Percentiles rank a stretch among this genome's conserved stretches.
Evolutionary conservation across 2,888 invertebrate species (phyloP).

Genomic region (Leptinotarsa haldemani): DNA sequence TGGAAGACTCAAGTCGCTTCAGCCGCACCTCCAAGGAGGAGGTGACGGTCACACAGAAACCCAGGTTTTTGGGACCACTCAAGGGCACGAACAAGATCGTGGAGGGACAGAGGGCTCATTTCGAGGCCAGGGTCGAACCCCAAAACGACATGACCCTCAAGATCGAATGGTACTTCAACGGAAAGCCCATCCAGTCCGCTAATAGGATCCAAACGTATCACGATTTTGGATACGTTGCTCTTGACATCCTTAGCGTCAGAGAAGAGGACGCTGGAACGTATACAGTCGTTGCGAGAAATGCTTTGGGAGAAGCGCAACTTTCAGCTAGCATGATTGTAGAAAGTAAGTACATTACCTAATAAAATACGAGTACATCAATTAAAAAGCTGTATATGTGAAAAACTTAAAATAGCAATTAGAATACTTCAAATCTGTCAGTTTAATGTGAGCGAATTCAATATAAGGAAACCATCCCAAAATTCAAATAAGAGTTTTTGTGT

Average conservation of each 20-base stretch:
- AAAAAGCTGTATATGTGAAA: too few relatives aligned
- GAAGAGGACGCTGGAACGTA: constrained; percentile 94
- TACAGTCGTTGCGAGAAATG: constrained; percentile 92
- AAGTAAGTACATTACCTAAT: constrained; percentile 73
- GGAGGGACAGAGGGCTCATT: constrained; percentile 94
- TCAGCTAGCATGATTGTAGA: constrained; percentile 88
- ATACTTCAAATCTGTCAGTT: too few relatives aligned
- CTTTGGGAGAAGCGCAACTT: constrained; percentile 87
- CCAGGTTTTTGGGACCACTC: constrained; percentile 87
- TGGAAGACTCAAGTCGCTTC: constrained; percentile 86
- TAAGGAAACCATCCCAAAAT: too few relatives aligned
- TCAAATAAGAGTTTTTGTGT: too few relatives aligned
- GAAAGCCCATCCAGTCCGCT: constrained; percentile 87
- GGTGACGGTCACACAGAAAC: constrained; percentile 80
- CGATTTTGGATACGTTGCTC: constrained; percentile 96
- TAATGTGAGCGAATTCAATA: too few relatives aligned
- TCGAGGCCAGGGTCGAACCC: constrained; percentile 94
- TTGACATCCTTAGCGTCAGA: constrained; percentile 93
- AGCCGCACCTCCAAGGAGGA: constrained; percentile 76
- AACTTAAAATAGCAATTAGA: too few relatives aligned
- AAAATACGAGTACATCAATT: not conserved
- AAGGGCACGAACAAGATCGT: constrained; percentile 94
- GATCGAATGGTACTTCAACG: constrained; percentile 98
- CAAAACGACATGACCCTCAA: constrained; percentile 93
- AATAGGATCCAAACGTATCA: constrained; percentile 94